Evolutionary conservation across 2,888 invertebrate species (phyloP), one percentile per base, ranked within the genome.

Genomic region (Chrysotoxum bicinctum): DNA sequence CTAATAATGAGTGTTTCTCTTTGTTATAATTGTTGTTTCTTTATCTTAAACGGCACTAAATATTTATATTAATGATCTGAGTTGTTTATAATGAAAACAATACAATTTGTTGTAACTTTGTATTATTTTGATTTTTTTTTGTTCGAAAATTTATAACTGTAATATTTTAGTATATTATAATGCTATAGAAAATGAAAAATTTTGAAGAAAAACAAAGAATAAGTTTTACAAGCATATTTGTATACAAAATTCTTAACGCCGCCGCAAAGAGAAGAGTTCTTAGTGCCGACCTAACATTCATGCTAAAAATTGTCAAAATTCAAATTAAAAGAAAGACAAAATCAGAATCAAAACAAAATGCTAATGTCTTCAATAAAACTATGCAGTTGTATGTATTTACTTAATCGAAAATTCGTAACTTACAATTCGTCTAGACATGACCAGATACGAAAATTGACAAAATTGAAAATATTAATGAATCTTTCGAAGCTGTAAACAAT

Each of bases 41-140:
- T 66, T 48, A 16, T n/a, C 1, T 48, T 37, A 81, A 85, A 50
- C 81, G 75, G 73, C 76, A 69, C 77, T 81, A 81, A 74, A 74
- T 64, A 69, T 78, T 73, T 19, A 32, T 64, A n/a, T 54, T 73
- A 43, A 78, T 66, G 70, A 16, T 72, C 64, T 75, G 62, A 43
- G 35, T 66, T 45, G 35, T 77, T 35, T 58, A 32, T 14, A 60
- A 45, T 54, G 21, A 75, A 69, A 69, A 56, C 62, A 80, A 62
- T 80, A 45, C n/a, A 50, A 23, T 32, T 62, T 50, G 37, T 40
- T 74, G 12, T 50, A 60, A 66, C 54, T 40, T 45, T 56, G 3
- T 76, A 21, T 40, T 50, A 16, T n/a, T 30, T n/a, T n/a, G n/a
- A n/a, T n/a, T 4, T 32, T 62, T 23, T 45, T 62, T 72, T 68